These are phyloP conservation scores for Chaetura pelagica DNA, from an alignment of 2,113 vertebrate species.

Conservation along the genomic window DNA sequence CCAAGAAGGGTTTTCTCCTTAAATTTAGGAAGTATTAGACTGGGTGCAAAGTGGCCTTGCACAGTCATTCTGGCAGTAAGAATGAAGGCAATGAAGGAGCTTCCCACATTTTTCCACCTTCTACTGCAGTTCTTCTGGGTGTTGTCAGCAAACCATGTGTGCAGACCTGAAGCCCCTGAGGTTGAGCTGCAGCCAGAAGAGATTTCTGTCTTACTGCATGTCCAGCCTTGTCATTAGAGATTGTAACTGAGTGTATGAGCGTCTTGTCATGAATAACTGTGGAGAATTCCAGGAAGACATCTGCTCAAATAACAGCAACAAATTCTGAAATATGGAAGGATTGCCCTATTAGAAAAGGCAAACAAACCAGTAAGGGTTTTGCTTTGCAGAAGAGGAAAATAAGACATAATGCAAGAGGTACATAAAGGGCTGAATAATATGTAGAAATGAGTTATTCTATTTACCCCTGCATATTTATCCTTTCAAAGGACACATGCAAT, in stretches of 20 bases:
- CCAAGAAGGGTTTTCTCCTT: background rate
- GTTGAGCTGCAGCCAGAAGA: background rate
- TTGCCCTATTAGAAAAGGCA: conserved; percentile 18
- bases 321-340: background rate
- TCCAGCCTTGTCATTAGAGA: background rate
- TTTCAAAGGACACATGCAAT: background rate
- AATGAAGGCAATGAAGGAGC: background rate
- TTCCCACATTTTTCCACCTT: background rate
- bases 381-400: conserved; percentile 24
- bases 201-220: background rate
- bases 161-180: background rate
- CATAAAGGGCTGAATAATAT: background rate
- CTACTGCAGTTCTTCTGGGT: background rate
- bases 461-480: conserved; percentile 1
- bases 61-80: background rate
- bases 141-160: background rate
- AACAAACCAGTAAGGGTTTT: conserved; percentile 26
- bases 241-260: background rate
- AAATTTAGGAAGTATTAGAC: background rate
- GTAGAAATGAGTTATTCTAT: background rate
- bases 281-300: conserved; percentile 34
- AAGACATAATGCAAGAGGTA: background rate
- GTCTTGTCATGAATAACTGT: background rate
- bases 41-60: background rate
- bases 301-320: conserved; percentile 14